Base-by-base conservation (phyloP, 2,797 vertebrate genomes). In the Hydrophis major region DNA sequence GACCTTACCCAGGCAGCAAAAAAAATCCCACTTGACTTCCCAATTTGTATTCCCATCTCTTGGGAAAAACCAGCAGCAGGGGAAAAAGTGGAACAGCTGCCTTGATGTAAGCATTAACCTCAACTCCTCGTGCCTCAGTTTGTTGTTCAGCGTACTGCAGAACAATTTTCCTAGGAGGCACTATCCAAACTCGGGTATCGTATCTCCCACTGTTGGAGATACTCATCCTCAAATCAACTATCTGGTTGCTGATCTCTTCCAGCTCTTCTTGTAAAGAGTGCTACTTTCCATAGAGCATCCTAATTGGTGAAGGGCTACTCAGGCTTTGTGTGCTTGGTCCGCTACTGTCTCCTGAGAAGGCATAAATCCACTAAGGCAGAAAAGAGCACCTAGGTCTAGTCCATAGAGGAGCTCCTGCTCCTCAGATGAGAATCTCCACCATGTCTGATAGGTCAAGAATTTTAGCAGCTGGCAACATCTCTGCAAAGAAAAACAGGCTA, bases 381-480 rank as follows among this genome's bases (percentile, higher is more conserved):
- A 90, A 91, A 59, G 94, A 91, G 55, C 56, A 60, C 78, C 66
- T 90, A 87, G 88, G 74, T 53, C 86, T 5, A 32, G 32, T 83
- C 78, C 32, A 90, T 59, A 60, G 86, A 93, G 55, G 2, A 88
- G 87, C 88, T 27, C 42, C 86, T 20, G 12, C 28, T 92, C 94
- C 89, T 98, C 94, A 98, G 94, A 98, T 98, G 94, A 98, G 96
- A 94, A 98, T 98, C 95, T 98, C 98, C 94, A 98, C 98, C 98
- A 97, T 97, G 92, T 98, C 97, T 0, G 97, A 97, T 94, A 97
- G 95, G 93, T 98, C 97, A 0, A 88, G 97, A 91, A 92, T 95
- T 95, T 97, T 97, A 91, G 95, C 92, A 56, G 96, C 0, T 2
- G 96, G 93, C 0, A 93, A 92, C 28, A 86, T 96, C 94, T 97